Conservation (phyloP, 2,888 invertebrate species). For the Colletes collaris region DNA sequence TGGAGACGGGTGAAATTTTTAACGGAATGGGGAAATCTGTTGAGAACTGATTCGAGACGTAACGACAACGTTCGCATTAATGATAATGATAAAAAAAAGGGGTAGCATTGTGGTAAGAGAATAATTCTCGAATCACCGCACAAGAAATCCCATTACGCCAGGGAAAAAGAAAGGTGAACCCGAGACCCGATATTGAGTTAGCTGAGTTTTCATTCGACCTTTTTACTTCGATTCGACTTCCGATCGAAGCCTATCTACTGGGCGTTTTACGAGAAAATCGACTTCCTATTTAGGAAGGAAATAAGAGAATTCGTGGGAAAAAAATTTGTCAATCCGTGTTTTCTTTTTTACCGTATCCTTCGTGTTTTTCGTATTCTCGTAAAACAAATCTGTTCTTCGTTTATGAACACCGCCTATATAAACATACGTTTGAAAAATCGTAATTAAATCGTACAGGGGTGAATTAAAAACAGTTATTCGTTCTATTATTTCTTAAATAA, state of each 20-base stretch:
- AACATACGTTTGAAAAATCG: too few relatives aligned
- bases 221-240: constrained; percentile 76
- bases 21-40: background rate
- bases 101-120: constrained; percentile 71
- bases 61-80: constrained; percentile 32
- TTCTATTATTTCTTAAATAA: too few relatives aligned
- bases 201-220: constrained; percentile 79
- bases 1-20: background rate
- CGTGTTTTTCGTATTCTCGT: too few relatives aligned
- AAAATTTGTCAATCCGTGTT: constrained; percentile 29
- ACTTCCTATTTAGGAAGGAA: constrained; percentile 62
- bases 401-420: background rate
- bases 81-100: constrained; percentile 46
- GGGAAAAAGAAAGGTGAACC: constrained; percentile 74
- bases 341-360: background rate
- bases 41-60: constrained; percentile 15
- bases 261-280: constrained; percentile 68
- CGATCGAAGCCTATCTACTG: constrained; percentile 68
- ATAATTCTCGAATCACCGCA: constrained; percentile 79
- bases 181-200: constrained; percentile 78
- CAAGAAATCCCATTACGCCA: constrained; percentile 79
- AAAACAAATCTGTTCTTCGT: background rate
- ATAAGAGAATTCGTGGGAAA: constrained; percentile 52
- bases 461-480: too few relatives aligned
- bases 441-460: too few relatives aligned